These are phyloP conservation scores for Bothrops jararaca DNA, from an alignment of 2,113 vertebrate genomes.

Conservation along the genomic window DNA sequence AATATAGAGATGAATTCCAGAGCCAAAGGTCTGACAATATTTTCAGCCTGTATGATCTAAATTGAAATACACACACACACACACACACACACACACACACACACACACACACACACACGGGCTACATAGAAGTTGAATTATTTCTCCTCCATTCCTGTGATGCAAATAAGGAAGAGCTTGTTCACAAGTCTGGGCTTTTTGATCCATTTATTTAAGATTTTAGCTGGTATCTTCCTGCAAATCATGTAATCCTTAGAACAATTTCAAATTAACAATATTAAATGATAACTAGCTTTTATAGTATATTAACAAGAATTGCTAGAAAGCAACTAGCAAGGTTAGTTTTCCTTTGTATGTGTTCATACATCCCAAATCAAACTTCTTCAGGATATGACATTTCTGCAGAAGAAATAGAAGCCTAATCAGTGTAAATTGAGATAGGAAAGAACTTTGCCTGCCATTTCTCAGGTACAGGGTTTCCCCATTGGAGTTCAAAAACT, in stretches of 20 bases:
- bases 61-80: too few species aligned
- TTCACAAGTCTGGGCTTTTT: neutral
- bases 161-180: neutral
- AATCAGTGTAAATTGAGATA: neutral
- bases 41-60: too few species aligned
- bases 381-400: neutral
- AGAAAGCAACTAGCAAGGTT: neutral
- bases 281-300: neutral
- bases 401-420: neutral
- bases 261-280: neutral
- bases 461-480: neutral
- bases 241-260: neutral
- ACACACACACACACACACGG: too few species aligned
- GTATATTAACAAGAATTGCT: neutral
- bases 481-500: neutral
- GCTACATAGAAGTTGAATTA: neutral
- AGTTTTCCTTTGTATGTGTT: neutral
- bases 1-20: neutral
- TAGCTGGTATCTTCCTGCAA: neutral
- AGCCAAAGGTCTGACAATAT: too few species aligned
- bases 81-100: too few species aligned
- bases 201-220: too few species aligned
- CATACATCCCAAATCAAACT: neutral
- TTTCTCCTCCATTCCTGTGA: neutral
- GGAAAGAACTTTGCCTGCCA: neutral